A percentile compares a stretch with the other conserved stretches of the same genome.
Conservation (phyloP, 2,113 vertebrate genomes). For the Ailurus styani region DNA sequence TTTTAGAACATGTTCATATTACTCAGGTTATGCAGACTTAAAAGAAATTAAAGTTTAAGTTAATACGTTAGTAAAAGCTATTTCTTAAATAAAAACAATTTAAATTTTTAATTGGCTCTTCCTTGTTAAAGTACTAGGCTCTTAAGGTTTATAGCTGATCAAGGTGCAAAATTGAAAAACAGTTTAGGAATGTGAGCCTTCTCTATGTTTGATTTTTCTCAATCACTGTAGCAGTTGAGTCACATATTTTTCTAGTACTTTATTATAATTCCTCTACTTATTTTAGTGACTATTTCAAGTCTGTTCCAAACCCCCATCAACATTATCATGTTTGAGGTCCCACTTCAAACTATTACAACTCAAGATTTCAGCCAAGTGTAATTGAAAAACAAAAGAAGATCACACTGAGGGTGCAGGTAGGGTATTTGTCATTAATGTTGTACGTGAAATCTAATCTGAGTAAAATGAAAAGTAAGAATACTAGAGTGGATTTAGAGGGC, state of each 20-base stretch:
- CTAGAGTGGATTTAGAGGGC: not conserved
- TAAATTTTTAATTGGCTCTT: slow-evolving; percentile 8
- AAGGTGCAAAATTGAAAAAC: not conserved
- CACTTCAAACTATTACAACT: not conserved
- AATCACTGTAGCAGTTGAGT: not conserved
- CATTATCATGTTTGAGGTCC: not conserved
- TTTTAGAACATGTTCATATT: not conserved
- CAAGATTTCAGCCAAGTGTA: not conserved
- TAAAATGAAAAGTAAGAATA: not conserved
- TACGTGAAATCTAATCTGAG: not conserved
- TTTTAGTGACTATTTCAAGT: not conserved
- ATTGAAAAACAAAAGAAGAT: not conserved
- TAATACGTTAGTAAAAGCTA: not conserved
- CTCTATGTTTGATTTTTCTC: slow-evolving; percentile 6
- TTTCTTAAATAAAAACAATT: not conserved
- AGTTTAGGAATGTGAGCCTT: not conserved
- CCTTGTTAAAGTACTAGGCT: not conserved
- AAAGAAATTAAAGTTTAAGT: not conserved
- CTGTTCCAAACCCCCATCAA: not conserved
- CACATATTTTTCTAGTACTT: not conserved
- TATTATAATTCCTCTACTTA: not conserved
- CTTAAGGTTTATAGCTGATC: not conserved
- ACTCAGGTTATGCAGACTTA: not conserved
- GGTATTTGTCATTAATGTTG: not conserved
- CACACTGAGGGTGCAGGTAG: not conserved